A percentile compares a stretch with the other conserved stretches of the same genome.
These are phyloP conservation scores for Drosophila lacicola DNA, from an alignment of 2,888 invertebrate species.

Conservation along the genomic window DNA sequence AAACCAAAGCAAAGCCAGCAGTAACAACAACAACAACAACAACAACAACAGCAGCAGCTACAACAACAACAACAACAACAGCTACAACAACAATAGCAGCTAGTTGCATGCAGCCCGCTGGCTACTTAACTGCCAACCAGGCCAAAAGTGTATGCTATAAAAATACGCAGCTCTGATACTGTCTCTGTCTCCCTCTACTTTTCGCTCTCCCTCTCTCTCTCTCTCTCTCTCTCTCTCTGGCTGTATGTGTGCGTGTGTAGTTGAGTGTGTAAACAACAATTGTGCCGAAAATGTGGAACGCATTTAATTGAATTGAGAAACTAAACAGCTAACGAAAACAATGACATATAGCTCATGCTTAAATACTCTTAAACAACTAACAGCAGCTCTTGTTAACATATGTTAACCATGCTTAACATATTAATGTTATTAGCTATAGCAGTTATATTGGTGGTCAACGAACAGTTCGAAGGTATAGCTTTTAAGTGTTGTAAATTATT, in stretches of 20 bases:
- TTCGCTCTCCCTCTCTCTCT: slow-evolving; percentile 2
- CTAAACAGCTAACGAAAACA: slow-evolving; percentile 42
- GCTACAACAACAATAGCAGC: slow-evolving; percentile 19
- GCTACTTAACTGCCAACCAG: slow-evolving; percentile 70
- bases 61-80: slow-evolving; percentile 18
- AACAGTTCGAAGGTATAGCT: not conserved
- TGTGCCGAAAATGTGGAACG: slow-evolving; percentile 58
- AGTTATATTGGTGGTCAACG: not conserved
- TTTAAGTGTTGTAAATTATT: not conserved
- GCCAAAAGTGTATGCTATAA: slow-evolving; percentile 58
- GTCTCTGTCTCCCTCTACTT: not conserved
- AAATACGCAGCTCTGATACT: slow-evolving; percentile 49
- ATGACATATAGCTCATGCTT: slow-evolving; percentile 23
- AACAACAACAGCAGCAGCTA: slow-evolving; percentile 19
- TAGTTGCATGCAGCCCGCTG: slow-evolving; percentile 52
- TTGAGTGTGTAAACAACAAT: slow-evolving; percentile 61
- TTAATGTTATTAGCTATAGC: not conserved
- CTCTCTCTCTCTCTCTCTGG: not conserved
- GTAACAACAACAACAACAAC: slow-evolving; percentile 24
- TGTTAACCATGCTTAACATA: not conserved
- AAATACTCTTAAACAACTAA: slow-evolving; percentile 38
- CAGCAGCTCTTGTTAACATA: not conserved
- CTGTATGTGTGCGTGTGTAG: slow-evolving; percentile 20
- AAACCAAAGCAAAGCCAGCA: slow-evolving; percentile 31
- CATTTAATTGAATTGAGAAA: slow-evolving; percentile 77